phyloP scores from a whole-genome alignment of 2,888 invertebrate species.

The Melanostoma scalare region DNA sequence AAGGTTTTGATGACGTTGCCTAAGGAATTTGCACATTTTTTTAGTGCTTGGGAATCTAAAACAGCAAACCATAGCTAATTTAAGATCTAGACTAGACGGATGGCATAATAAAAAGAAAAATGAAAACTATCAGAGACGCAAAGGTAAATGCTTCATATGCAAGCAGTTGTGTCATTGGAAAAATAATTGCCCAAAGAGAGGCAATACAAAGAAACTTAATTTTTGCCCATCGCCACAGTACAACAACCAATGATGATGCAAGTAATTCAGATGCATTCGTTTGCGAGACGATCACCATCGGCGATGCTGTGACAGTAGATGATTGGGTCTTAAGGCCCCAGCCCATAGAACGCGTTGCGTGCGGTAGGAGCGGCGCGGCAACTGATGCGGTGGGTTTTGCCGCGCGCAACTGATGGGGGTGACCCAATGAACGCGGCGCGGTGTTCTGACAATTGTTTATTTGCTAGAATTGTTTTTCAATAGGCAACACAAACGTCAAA shows the following conservation, averaged over 20 bases:
- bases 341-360: too few species aligned
- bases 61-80: slow-evolving; percentile 33
- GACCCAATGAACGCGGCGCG: too few species aligned
- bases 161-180: slow-evolving; percentile 43
- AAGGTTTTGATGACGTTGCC: neutral
- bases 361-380: too few species aligned
- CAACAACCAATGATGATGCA: neutral
- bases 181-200: slow-evolving; percentile 32
- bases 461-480: too few species aligned
- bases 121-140: slow-evolving; percentile 1
- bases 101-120: neutral
- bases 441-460: too few species aligned
- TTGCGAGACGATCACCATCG: neutral
- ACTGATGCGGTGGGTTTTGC: too few species aligned
- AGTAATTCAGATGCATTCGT: neutral
- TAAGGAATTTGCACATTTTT: slow-evolving; percentile 1
- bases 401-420: too few species aligned
- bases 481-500: too few species aligned
- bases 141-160: slow-evolving; percentile 33
- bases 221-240: neutral
- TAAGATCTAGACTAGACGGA: slow-evolving; percentile 19
- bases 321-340: too few species aligned
- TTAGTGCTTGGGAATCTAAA: slow-evolving; percentile 45
- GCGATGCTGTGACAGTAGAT: too few species aligned
- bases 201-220: neutral